Evolutionary conservation across 2,888 invertebrate genomes (phyloP).

Genomic region (Apamea monoglypha): DNA sequence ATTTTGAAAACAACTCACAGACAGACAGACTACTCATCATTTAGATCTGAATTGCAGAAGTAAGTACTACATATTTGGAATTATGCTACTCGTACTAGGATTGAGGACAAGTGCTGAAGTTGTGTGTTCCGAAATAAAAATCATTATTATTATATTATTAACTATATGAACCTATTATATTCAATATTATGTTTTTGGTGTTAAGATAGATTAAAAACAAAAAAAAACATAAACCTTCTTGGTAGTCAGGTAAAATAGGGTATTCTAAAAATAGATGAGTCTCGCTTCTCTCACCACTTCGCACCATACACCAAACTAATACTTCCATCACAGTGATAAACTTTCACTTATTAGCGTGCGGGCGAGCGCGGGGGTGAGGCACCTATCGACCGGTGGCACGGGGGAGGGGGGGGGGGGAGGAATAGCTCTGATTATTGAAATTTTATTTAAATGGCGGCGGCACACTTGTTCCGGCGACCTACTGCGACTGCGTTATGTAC

Average conservation of each 20-base stretch:
- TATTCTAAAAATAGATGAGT: not conserved
- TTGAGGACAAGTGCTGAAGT: no score
- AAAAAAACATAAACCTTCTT: no score
- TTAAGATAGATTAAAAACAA: no score
- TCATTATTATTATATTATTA: no score
- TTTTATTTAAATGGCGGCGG: slow-evolving; percentile 62
- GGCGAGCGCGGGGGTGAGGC: slow-evolving; percentile 37
- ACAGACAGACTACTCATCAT: no score
- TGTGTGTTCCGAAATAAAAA: no score
- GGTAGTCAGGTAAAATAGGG: not conserved
- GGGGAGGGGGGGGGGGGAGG: not conserved
- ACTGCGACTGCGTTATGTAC: slow-evolving; percentile 36
- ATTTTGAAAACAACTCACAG: not conserved
- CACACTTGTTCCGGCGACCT: slow-evolving; percentile 51
- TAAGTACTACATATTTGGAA: no score
- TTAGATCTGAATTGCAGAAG: no score
- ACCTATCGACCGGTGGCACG: slow-evolving; percentile 1
- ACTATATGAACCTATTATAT: no score
- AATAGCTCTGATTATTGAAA: slow-evolving; percentile 53
- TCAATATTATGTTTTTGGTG: no score
- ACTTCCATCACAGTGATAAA: slow-evolving; percentile 56
- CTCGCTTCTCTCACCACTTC: slow-evolving; percentile 1
- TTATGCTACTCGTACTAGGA: no score
- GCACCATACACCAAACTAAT: slow-evolving; percentile 40
- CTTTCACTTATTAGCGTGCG: slow-evolving; percentile 64